Conservation (phyloP, 2,113 vertebrate genomes). For the Rostratula benghalensis region DNA sequence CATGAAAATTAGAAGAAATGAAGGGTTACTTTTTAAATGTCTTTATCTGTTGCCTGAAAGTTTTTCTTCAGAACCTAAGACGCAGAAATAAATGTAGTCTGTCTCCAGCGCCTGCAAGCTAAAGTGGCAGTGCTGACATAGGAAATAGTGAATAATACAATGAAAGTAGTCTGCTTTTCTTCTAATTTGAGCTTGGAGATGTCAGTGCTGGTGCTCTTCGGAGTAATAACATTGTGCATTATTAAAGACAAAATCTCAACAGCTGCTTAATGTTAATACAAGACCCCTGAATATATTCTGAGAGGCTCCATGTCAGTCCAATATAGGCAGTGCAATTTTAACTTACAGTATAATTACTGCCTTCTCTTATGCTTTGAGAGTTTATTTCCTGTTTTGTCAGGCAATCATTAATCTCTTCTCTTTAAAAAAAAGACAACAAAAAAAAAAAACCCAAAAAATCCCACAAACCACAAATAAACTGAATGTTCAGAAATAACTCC, state of each 20-base stretch:
- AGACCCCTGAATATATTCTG: not conserved
- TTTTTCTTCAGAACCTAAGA: not conserved
- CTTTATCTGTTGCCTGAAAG: not conserved
- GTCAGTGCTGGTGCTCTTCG: conserved; percentile 23
- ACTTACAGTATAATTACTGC: not conserved
- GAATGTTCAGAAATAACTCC: not conserved
- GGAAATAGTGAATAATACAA: conserved; percentile 24
- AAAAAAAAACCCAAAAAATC: no score
- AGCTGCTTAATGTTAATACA: conserved; percentile 46
- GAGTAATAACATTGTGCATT: conserved; percentile 39
- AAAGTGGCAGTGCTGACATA: conserved; percentile 32
- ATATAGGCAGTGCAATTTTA: not conserved
- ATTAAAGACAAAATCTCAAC: conserved; percentile 55
- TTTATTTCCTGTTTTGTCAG: conserved; percentile 26
- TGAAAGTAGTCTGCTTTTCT: conserved; percentile 35
- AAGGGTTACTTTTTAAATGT: not conserved
- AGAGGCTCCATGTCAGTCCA: not conserved
- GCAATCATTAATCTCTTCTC: not conserved
- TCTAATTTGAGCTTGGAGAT: not conserved
- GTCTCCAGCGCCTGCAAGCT: conserved; percentile 4
- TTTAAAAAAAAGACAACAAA: not conserved
- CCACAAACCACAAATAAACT: not conserved
- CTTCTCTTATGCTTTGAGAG: not conserved
- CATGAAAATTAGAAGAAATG: not conserved
- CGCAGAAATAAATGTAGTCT: not conserved